Base-by-base conservation (phyloP, 2,888 invertebrate genomes). In the Imbricaverruca yamaguchii region DNA sequence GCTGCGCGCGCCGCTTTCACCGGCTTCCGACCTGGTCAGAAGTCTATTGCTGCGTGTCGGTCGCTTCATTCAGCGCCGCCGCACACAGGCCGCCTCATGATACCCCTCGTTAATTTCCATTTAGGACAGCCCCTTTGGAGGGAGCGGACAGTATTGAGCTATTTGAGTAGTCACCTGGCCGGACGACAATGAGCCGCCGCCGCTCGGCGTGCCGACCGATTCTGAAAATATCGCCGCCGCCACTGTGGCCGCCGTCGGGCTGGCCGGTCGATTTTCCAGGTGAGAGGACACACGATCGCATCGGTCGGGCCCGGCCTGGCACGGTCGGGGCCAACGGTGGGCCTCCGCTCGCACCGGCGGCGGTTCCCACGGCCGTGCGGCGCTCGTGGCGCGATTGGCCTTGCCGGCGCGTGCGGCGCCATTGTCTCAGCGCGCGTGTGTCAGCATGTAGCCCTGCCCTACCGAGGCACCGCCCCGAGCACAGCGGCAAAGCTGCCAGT, bases 31-130 rank as follows among this genome's bases (percentile, higher is more conserved):
- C 25, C 12, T 7, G 7, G 13, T 67, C 67, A 67, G 67, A 67
- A 67, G 67, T 67, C 67, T 25, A 67, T 67, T 25, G 67, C 13
- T 25, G 25, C 67, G 67, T 67, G 67, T 67, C 67, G 25, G 23
- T n/a, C 25, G 25, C 67, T 67, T 67, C 67, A 67, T 67, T 67
- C 67, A 67, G 25, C 23, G 9, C 6, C 7, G 7, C 25, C 25
- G 25, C 67, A 67, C 67, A 67, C 67, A 13, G 67, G 67, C 25
- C 67, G 25, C 12, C 67, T 67, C 67, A 67, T 67, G 67, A 67
- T 67, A 67, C 67, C 67, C 67, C 67, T 67, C 67, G 67, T 67
- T 67, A 67, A 67, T 67, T 67, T 67, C 67, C 67, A 67, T 67
- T 67, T 67, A 67, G 67, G 67, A 67, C 67, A 67, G 67, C 67